Evolutionary conservation across 2,888 invertebrate genomes (phyloP), one percentile per base, ranked within the genome.

Genomic region (Diarsia brunnea): DNA sequence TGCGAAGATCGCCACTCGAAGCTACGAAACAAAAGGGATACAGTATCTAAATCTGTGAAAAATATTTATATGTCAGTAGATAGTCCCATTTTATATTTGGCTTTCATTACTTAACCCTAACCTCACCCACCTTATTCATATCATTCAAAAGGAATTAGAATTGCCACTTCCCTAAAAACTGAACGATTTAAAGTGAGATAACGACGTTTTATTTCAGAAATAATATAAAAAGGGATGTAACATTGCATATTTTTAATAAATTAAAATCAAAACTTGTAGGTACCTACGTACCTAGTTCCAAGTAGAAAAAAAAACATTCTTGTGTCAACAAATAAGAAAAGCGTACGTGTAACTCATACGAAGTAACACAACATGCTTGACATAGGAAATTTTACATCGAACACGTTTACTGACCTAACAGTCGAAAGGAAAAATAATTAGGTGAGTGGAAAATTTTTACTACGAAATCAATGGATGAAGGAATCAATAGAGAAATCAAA

Each of bases 11-110:
- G 67, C 58, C 21, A 55, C 73, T 53, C 31, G 69, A 49, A 76
- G 69, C 79, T 82, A 76, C 69, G 71, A 84, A 79, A 53, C 66
- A 69, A 72, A 64, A 65, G 24, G 27, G 65, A 84, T 43, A 38
- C 14, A 27, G 43, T 16, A n/a, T 65, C 8, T 51, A n/a, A 19
- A n/a, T 2, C 4, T n/a, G 14, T 19, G 19, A 49, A 58, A 49
- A 31, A 24, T 12, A 12, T 5, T 16, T 4, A 14, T 7, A 43
- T n/a, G 60, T 55, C 12, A 21, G 12, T 21, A 14, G 12, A 1
- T 12, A 16, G 58, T 58, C 1, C 3, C 8, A n/a, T 47, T 24
- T 47, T 12, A 19, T 51, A 4, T 21, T 45, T 75, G 51, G 11
- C 45, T 31, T 8, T 51, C 16, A 16, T 60, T 21, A 43, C 0